A percentile compares a stretch with the other conserved stretches of the same genome.
Conservation (phyloP, 2,888 invertebrate genomes). For the Malacosoma neustria region DNA sequence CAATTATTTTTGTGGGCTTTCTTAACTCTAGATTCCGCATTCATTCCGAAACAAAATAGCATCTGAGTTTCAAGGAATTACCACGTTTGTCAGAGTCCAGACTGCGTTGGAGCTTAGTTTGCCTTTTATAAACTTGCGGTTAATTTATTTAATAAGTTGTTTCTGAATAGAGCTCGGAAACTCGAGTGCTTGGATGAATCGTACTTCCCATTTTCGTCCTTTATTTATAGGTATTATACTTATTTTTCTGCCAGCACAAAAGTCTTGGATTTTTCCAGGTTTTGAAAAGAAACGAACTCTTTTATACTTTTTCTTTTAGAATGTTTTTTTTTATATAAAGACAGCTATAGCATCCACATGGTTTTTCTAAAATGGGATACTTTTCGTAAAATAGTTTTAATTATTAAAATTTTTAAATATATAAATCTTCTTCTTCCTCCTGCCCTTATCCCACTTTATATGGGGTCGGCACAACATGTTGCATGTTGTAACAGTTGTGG, state of each 20-base stretch:
- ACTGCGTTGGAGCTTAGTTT: constrained; percentile 42
- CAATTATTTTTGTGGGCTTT: constrained; percentile 70
- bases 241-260: constrained; percentile 19
- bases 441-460: no score
- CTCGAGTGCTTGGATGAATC: constrained; percentile 49
- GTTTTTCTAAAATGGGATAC: no score
- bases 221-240: constrained; percentile 19
- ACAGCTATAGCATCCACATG: not conserved
- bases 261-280: constrained; percentile 26
- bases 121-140: constrained; percentile 65
- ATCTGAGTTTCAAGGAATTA: constrained; percentile 59
- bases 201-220: constrained; percentile 51
- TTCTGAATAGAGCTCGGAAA: constrained; percentile 56
- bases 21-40: constrained; percentile 50
- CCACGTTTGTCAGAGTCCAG: constrained; percentile 43
- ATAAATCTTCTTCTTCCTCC: no score
- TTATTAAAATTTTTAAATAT: no score
- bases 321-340: not conserved
- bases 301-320: constrained; percentile 18
- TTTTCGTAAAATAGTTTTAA: no score
- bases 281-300: constrained; percentile 26
- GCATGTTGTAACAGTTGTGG: no score
- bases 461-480: no score
- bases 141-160: constrained; percentile 72
- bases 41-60: constrained; percentile 54